Conservation (phyloP, 2,888 invertebrate genomes). For the Copidosoma aretas region DNA sequence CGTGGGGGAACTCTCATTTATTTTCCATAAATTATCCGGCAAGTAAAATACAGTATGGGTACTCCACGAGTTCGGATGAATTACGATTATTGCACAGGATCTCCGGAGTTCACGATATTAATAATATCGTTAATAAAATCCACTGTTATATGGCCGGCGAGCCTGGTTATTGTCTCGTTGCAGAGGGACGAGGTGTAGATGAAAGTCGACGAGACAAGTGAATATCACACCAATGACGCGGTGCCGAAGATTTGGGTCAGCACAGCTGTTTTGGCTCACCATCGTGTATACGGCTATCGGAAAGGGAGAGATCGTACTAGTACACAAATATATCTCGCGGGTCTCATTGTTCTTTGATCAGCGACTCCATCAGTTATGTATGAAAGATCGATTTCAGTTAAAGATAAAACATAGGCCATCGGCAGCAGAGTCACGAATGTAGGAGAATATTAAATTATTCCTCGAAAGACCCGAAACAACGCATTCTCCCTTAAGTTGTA, state of each 20-base stretch:
- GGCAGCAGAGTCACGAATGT: too few relatives aligned
- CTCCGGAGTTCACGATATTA: slow-evolving; percentile 10
- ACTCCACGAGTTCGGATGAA: slow-evolving; percentile 10
- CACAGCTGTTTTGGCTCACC: too few relatives aligned
- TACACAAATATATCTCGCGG: background rate
- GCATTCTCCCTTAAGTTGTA: too few relatives aligned
- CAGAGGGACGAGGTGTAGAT: background rate
- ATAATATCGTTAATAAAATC: background rate
- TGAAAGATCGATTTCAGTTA: too few relatives aligned
- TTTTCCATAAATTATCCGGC: slow-evolving; percentile 16
- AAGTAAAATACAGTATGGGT: too few relatives aligned
- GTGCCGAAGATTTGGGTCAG: slow-evolving; percentile 6
- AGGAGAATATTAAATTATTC: too few relatives aligned
- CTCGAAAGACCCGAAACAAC: too few relatives aligned
- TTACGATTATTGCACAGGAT: slow-evolving; percentile 6
- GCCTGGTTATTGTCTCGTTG: background rate
- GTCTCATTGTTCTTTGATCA: background rate
- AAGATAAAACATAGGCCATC: too few relatives aligned
- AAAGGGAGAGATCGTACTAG: too few relatives aligned
- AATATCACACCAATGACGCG: slow-evolving; percentile 5
- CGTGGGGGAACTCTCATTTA: slow-evolving; percentile 9
- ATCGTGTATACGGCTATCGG: too few relatives aligned
- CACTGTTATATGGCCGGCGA: background rate
- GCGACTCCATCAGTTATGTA: too few relatives aligned
- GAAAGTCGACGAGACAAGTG: slow-evolving; percentile 2